Evolutionary conservation across 2,797 vertebrate species (phyloP).

Genomic region (Apodemus agrarius): DNA sequence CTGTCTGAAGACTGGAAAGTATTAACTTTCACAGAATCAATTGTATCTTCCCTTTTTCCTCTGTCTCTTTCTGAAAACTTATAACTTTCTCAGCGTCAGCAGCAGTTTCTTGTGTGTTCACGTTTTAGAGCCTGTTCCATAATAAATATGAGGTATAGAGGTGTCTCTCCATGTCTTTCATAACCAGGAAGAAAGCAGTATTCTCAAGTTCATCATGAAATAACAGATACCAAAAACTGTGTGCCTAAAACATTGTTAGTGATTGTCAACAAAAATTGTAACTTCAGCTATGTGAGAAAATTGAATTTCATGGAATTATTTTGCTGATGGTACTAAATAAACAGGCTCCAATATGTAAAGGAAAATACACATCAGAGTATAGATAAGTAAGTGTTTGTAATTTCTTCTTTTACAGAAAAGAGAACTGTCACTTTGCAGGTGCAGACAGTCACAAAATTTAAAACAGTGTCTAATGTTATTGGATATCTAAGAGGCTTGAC

Average conservation of each 20-base stretch:
- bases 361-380: neutral
- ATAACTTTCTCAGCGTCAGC: neutral
- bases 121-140: neutral
- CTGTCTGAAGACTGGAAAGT: neutral
- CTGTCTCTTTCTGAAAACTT: neutral
- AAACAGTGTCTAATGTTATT: constrained; percentile 92
- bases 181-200: neutral
- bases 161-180: neutral
- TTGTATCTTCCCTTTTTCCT: neutral
- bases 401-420: constrained; percentile 83
- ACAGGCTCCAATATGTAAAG: neutral
- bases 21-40: neutral
- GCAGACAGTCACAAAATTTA: constrained; percentile 89
- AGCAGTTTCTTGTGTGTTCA: neutral
- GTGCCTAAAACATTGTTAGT: neutral
- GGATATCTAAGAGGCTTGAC: constrained; percentile 92
- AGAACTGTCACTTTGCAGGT: constrained; percentile 90
- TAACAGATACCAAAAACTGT: neutral
- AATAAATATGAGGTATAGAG: neutral
- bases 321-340: neutral
- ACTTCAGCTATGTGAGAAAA: neutral
- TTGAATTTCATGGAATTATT: neutral
- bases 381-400: neutral
- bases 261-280: neutral
- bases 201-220: neutral